Evolutionary conservation across 2,113 vertebrate genomes (phyloP).

Genomic region (Sapajus apella): DNA sequence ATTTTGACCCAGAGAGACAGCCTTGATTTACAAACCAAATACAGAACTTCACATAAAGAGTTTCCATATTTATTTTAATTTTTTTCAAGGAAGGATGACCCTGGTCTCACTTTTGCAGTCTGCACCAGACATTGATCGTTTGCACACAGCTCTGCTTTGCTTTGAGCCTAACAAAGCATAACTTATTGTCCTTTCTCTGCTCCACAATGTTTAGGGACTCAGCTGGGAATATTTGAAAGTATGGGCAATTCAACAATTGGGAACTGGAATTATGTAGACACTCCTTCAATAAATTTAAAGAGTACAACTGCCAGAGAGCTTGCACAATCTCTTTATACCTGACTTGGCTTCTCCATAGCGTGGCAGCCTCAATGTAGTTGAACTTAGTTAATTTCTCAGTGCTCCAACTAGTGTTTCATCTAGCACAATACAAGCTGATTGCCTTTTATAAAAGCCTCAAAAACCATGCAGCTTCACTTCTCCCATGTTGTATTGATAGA

Average conservation of each 20-base stretch:
- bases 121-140: not conserved
- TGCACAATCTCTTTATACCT: not conserved
- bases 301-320: not conserved
- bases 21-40: not conserved
- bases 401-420: not conserved
- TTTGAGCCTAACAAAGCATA: not conserved
- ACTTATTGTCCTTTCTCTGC: not conserved
- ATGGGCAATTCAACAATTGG: not conserved
- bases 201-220: not conserved
- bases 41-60: not conserved
- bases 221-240: not conserved
- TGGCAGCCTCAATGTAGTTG: not conserved
- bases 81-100: not conserved
- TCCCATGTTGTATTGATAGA: not conserved
- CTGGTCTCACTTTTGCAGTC: not conserved
- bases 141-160: not conserved
- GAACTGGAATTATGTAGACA: not conserved
- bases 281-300: not conserved
- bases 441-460: not conserved
- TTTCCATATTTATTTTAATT: not conserved
- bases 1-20: not conserved
- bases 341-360: not conserved
- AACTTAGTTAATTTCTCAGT: not conserved
- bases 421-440: not conserved
- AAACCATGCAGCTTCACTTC: not conserved